Base-by-base conservation (phyloP, 2,113 vertebrate genomes). In the Etheostoma spectabile region DNA sequence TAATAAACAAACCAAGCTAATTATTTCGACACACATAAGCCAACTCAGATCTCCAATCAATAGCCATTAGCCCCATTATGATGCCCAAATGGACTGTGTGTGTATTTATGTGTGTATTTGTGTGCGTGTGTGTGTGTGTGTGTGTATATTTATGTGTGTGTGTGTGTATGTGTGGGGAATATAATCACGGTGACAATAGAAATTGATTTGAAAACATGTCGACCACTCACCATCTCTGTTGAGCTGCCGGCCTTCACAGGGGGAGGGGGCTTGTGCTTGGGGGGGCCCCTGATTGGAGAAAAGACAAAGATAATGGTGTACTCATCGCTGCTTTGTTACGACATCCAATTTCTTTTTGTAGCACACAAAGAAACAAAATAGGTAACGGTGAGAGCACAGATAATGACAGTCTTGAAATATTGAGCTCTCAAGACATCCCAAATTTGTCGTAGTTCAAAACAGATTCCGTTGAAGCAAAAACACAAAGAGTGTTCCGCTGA, bases 191-290 rank as follows among this genome's bases (percentile, higher is more conserved):
- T 53, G 77, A 89, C 85, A 79, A 80, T 80, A 51, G 85, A 79
- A 82, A 88, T 86, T 79, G 89, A 89, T 88, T 66, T n/a, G 79
- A 78, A 57, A 62, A 78, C 22, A 11, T 7, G 56, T 51, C 2
- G 8, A 61, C 65, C 75, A 84, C 96, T 96, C 89, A 97, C 97
- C 96, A 94, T 94, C 82, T 96, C 95, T 0, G 82, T 92, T 0
- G 96, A 95, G 62, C 95, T 95, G 77, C 92, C 77, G 13, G 93
- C 92, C 79, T 95, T 93, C 85, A 95, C 89, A 0, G 97, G 97
- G 1, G 96, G 95, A 2, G 97, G 96, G 0, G 96, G 96, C 87
- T 97, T 97, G 93, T 97, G 96, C 27, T 95, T 96, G 0, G 97
- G 96, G 0, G 96, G 96, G 0, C 89, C 96, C 15, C 97, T 97